Conservation (phyloP, 2,888 invertebrate genomes). For the Spialia ferax region DNA sequence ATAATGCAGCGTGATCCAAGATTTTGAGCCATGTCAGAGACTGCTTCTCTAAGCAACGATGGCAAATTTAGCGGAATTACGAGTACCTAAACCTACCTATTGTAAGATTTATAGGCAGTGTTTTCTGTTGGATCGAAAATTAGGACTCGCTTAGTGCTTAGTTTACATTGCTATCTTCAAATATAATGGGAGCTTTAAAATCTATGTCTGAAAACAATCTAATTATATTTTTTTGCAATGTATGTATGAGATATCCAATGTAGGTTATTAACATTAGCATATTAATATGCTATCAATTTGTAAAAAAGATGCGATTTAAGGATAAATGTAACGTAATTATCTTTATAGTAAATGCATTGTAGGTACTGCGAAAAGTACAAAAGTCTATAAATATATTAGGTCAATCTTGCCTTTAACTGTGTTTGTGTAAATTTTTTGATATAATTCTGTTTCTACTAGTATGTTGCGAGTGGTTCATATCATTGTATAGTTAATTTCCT, state of each 20-base stretch:
- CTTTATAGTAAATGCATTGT: neutral
- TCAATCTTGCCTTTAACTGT: conserved; percentile 1
- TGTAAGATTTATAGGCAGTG: neutral
- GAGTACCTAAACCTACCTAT: too few relatives aligned
- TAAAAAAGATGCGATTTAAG: neutral
- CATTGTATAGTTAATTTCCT: too few relatives aligned
- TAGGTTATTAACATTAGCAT: too few relatives aligned
- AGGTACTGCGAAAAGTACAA: neutral
- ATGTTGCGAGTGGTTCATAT: neutral
- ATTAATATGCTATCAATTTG: neutral
- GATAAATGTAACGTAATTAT: neutral
- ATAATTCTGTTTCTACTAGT: neutral
- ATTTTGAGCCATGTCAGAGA: neutral
- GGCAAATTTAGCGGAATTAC: neutral
- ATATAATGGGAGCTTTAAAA: conserved; percentile 69
- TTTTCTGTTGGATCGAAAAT: too few relatives aligned
- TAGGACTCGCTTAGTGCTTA: neutral
- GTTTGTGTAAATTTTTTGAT: neutral
- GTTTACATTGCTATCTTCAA: conserved; percentile 26
- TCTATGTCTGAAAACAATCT: conserved; percentile 63
- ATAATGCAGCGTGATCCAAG: neutral
- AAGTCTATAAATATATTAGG: neutral
- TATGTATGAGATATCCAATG: neutral
- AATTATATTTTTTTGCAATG: conserved; percentile 37
- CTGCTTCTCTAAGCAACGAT: conserved; percentile 9